phyloP scores from a whole-genome alignment of 1,140 invertebrate genomes.

The Delia radicum region DNA sequence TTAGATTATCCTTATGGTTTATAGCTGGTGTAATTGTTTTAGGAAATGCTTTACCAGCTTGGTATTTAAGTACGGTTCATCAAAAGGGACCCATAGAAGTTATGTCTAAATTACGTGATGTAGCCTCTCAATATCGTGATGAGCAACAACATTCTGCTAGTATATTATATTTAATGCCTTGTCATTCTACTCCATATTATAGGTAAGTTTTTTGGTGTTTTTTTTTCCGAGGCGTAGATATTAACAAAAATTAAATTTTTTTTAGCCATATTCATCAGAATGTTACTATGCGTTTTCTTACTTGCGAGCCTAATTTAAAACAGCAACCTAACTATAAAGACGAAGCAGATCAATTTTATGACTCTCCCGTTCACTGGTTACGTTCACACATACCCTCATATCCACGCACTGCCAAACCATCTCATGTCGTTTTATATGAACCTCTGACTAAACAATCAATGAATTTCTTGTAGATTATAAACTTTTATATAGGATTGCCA shows the following conservation, averaged over 20 bases:
- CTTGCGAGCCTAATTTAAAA: conserved; percentile 82
- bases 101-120: conserved; percentile 68
- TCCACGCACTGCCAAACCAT: conserved; percentile 56
- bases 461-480: conserved; percentile 47
- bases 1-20: conserved; percentile 58
- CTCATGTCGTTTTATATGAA: conserved; percentile 68
- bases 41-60: conserved; percentile 63
- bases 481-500: conserved; percentile 39
- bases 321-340: conserved; percentile 65
- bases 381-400: conserved; percentile 58
- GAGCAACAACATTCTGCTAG: conserved; percentile 57
- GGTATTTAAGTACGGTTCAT: conserved; percentile 77
- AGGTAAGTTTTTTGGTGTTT: too few species aligned
- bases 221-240: too few species aligned
- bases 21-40: conserved; percentile 60
- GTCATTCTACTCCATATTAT: conserved; percentile 88
- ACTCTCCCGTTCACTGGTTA: conserved; percentile 73
- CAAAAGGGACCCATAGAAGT: conserved; percentile 78
- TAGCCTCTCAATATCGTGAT: conserved; percentile 52
- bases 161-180: conserved; percentile 90
- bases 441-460: conserved; percentile 52
- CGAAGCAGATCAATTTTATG: conserved; percentile 82
- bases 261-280: conserved; percentile 81
- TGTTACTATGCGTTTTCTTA: conserved; percentile 76
- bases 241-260: neutral